Percentiles rank a stretch among this genome's conserved stretches.
These are phyloP conservation scores for Scytalopus superciliaris DNA, from an alignment of 2,113 vertebrate species.

Conservation along the genomic window DNA sequence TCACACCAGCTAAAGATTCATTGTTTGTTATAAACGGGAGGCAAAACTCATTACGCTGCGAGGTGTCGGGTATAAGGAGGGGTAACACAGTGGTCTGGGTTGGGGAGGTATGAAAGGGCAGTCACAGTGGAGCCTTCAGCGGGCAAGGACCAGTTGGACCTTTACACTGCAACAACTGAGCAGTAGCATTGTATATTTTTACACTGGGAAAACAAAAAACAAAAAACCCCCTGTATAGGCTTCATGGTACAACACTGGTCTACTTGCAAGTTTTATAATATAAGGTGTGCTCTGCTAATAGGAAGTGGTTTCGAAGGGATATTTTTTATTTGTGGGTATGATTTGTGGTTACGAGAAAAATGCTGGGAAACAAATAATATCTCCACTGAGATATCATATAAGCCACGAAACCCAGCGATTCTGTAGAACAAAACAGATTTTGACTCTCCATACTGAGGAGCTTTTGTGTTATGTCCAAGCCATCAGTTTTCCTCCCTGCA, in stretches of 20 bases:
- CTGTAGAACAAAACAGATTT: background rate
- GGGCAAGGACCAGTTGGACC: slow-evolving; percentile 38
- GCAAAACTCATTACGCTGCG: slow-evolving; percentile 86
- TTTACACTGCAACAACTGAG: slow-evolving; percentile 53
- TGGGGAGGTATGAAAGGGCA: slow-evolving; percentile 88
- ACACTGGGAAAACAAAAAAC: slow-evolving; percentile 64
- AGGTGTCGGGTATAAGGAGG: slow-evolving; percentile 87
- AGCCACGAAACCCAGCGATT: slow-evolving; percentile 27
- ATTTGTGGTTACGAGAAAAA: slow-evolving; percentile 54
- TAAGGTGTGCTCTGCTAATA: slow-evolving; percentile 67
- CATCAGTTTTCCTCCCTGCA: background rate
- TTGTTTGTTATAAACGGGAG: slow-evolving; percentile 89
- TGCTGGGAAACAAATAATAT: slow-evolving; percentile 20
- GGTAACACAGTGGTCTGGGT: slow-evolving; percentile 93
- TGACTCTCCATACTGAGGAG: slow-evolving; percentile 8
- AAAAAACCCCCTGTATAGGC: slow-evolving; percentile 66
- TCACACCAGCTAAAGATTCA: slow-evolving; percentile 86
- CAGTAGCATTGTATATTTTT: slow-evolving; percentile 79
- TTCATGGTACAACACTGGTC: slow-evolving; percentile 78
- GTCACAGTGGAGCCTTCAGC: slow-evolving; percentile 16
- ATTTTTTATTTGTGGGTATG: slow-evolving; percentile 57
- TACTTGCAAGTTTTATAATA: slow-evolving; percentile 75
- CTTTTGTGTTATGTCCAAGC: slow-evolving; percentile 8
- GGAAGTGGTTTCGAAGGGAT: slow-evolving; percentile 51
- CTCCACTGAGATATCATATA: slow-evolving; percentile 3